A percentile compares a stretch with the other conserved stretches of the same genome.
phyloP scores from a whole-genome alignment of 2,888 invertebrate genomes.

The Ariolimax columbianus region DNA sequence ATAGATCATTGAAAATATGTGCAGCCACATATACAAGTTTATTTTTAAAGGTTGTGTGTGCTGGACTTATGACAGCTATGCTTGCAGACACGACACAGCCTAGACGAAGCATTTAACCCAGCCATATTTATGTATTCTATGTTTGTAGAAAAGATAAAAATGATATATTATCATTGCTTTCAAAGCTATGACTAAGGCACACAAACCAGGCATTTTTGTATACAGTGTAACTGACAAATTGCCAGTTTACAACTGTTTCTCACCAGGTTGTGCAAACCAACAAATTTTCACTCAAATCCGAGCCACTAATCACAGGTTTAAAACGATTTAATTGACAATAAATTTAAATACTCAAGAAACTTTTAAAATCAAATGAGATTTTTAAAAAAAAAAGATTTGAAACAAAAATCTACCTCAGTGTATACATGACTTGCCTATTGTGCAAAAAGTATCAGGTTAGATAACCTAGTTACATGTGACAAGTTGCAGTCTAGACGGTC shows the following conservation, averaged over 20 bases:
- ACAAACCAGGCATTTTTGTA: background rate
- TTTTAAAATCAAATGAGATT: background rate
- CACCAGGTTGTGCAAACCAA: background rate
- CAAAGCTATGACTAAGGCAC: conserved; percentile 13
- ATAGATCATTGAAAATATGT: no score
- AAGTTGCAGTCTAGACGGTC: no score
- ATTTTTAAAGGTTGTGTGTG: no score
- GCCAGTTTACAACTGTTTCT: background rate
- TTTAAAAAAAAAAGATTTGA: background rate
- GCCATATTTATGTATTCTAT: background rate
- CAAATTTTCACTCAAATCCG: background rate
- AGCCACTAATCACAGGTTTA: background rate
- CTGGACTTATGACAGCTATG: no score
- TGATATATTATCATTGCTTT: background rate
- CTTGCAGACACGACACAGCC: no score
- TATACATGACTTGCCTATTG: no score
- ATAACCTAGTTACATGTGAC: no score
- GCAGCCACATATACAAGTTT: no score
- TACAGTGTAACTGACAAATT: background rate
- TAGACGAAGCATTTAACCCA: no score
- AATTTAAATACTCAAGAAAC: background rate
- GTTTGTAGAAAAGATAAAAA: background rate
- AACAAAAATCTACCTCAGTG: no score
- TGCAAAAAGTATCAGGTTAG: no score
- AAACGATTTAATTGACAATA: background rate